Percentiles rank a stretch among this genome's conserved stretches.
Conservation (phyloP, 2,113 vertebrate genomes). For the Harpagus bidentatus region DNA sequence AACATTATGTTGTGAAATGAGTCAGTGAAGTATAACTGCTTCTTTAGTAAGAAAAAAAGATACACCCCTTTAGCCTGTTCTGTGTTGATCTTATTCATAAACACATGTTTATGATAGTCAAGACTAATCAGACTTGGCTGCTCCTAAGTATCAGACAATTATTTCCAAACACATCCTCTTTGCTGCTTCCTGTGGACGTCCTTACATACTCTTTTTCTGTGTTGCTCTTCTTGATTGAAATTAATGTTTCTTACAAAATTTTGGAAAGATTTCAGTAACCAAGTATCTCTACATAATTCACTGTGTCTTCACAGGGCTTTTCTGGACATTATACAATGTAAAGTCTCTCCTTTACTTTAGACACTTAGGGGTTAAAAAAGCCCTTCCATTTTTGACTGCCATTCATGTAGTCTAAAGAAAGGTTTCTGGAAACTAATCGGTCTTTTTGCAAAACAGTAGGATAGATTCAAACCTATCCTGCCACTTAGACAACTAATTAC, state of each 20-base stretch:
- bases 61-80: neutral
- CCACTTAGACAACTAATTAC: slow-evolving; percentile 75
- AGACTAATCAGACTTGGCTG: neutral
- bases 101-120: neutral
- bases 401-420: slow-evolving; percentile 16
- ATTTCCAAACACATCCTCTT: neutral
- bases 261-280: neutral
- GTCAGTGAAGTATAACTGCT: neutral
- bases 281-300: neutral
- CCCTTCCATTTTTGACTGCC: neutral
- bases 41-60: neutral
- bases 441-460: slow-evolving; percentile 35
- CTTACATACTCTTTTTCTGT: neutral
- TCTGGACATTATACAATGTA: neutral
- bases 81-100: neutral
- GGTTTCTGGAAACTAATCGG: slow-evolving; percentile 45
- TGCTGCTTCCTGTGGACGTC: neutral
- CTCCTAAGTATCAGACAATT: neutral
- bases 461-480: slow-evolving; percentile 67
- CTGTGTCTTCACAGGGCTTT: neutral
- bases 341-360: neutral
- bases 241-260: neutral
- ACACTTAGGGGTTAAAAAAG: neutral
- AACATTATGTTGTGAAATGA: neutral
- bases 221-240: neutral